Conservation (phyloP, 2,113 vertebrate species). For the Macrotis lagotis region DNA sequence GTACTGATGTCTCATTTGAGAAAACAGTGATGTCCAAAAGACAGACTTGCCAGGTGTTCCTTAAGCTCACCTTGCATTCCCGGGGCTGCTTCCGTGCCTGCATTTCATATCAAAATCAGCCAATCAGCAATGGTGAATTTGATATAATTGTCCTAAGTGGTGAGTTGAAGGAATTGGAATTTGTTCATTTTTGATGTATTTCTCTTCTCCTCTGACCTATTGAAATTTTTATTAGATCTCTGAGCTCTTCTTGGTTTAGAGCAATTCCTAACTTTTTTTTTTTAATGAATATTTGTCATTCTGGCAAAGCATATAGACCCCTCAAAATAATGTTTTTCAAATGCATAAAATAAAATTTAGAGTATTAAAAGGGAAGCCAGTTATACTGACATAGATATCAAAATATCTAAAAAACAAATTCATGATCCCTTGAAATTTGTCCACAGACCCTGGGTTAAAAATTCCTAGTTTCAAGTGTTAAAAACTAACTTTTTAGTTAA, state of each 20-base stretch:
- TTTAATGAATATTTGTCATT: neutral
- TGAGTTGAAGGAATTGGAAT: conserved; percentile 82
- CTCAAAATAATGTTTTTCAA: neutral
- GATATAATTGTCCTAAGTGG: conserved; percentile 98
- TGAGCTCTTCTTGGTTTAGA: neutral
- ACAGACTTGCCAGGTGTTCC: conserved; percentile 91
- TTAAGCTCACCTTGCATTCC: conserved; percentile 91
- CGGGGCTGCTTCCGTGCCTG: conserved; percentile 94
- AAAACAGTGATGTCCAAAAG: conserved; percentile 92
- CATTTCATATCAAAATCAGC: conserved; percentile 94
- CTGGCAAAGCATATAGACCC: neutral
- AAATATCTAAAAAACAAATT: neutral
- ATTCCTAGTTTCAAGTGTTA: neutral
- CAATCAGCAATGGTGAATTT: conserved; percentile 98
- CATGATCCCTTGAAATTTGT: neutral
- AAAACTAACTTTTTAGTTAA: no score
- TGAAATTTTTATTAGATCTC: conserved; percentile 24
- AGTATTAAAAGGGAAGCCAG: neutral
- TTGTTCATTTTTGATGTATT: conserved; percentile 27
- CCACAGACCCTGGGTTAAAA: neutral
- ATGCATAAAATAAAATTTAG: neutral
- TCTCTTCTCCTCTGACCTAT: neutral
- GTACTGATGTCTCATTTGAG: conserved; percentile 88
- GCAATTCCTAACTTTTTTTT: neutral
- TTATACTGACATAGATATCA: neutral